These are phyloP conservation scores for Xestia sexstrigata DNA, from an alignment of 2,888 invertebrate genomes.

Conservation along the genomic window DNA sequence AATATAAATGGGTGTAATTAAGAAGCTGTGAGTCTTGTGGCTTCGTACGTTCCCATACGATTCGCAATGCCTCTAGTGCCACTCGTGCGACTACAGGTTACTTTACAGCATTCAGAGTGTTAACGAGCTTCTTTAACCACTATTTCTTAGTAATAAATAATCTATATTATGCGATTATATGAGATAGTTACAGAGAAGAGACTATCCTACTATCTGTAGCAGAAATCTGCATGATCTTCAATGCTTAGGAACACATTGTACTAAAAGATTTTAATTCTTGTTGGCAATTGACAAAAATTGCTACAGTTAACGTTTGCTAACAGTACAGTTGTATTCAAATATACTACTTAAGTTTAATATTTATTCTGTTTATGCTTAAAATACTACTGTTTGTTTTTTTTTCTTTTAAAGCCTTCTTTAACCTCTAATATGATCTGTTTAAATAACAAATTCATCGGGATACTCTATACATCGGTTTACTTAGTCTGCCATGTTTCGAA, in stretches of 20 bases:
- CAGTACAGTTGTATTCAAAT: not conserved
- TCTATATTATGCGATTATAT: not conserved
- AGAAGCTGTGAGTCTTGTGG: slow-evolving; percentile 26
- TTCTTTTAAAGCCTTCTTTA: not conserved
- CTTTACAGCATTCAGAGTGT: slow-evolving; percentile 43
- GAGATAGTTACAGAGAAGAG: not conserved
- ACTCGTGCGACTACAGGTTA: slow-evolving; percentile 27
- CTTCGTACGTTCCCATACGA: slow-evolving; percentile 47
- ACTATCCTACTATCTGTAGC: not conserved
- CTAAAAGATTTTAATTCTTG: not conserved
- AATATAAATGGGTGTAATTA: slow-evolving; percentile 49
- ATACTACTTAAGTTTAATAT: not conserved
- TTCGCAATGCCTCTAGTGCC: slow-evolving; percentile 34
- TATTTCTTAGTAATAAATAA: slow-evolving; percentile 39
- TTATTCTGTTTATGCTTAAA: not conserved
- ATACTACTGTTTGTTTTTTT: not conserved
- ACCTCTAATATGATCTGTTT: not conserved
- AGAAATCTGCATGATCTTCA: not conserved
- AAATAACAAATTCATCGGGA: not conserved
- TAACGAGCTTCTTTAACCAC: slow-evolving; percentile 49
- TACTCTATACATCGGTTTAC: not conserved
- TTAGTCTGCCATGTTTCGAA: not conserved
- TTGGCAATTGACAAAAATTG: not conserved
- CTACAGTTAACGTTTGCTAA: not conserved
- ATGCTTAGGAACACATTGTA: not conserved